Evolutionary conservation across 2,888 invertebrate species (phyloP), one percentile per base, ranked within the genome.

Genomic region (Tetheella fluctuosa): DNA sequence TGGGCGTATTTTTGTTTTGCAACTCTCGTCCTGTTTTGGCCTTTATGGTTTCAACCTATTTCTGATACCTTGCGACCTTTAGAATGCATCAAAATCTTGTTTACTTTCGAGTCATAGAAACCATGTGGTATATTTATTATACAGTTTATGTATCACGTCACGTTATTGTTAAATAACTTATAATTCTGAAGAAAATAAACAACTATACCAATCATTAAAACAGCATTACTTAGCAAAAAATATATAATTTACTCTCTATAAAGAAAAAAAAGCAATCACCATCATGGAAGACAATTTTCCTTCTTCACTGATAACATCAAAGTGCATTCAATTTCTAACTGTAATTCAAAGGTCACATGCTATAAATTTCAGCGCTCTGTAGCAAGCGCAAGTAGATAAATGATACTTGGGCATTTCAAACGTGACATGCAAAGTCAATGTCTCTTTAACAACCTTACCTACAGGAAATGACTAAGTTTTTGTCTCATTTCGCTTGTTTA

Each of bases 401-500:
- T 61, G 64, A 61, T 58, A 64, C 63, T 63, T 59, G 67, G 67
- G 70, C 71, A 74, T 72, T 65, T 56, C 58, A 65, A 70, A 81
- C 74, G 84, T 84, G 84, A 84, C 84, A 82, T 73, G 69, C 77
- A 79, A 81, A 80, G 77, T 76, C 74, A 76, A 78, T 80, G 76
- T 74, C 76, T 77, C 73, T 73, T 72, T 70, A 76, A 67, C 64
- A 76, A 67, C 64, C 7, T 20, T 48, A 48, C 48, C 48, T 20
- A 71, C 79, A 80, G 86, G 86, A 86, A 82, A 73, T 86, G 86
- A 86, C 68, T 86, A 86, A 84, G 68, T 75, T 74, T 72, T 76
- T 65, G 20, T 42, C 17, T 30, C 30, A 8, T 34, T 34, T 34
- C 34, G 34, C 34, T 34, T 48, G n/a, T 48, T 48, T 48, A 10